phyloP scores from a whole-genome alignment of 2,113 vertebrate species.

The Himantopus leucocephalus region DNA sequence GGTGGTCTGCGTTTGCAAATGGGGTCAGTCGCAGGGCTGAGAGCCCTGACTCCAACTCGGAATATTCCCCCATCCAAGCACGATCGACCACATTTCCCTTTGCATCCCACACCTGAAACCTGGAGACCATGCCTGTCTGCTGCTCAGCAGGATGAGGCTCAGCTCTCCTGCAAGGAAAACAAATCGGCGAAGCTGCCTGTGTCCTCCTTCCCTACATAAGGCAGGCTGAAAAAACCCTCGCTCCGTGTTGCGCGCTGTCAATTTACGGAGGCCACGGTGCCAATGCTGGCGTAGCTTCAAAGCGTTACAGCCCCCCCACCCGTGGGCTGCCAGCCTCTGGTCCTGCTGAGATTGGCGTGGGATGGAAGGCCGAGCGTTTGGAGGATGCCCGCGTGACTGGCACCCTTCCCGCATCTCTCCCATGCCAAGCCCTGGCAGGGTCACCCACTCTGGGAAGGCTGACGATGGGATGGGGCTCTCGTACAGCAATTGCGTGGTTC shows the following conservation, averaged over 20 bases:
- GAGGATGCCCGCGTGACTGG: background rate
- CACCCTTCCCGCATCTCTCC: background rate
- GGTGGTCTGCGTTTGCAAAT: background rate
- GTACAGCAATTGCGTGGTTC: rapidly evolving
- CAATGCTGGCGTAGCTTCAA: background rate
- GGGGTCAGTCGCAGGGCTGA: background rate
- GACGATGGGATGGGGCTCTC: background rate
- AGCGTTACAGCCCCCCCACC: background rate
- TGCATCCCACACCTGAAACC: background rate
- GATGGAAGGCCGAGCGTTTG: background rate
- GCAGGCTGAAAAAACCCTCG: background rate
- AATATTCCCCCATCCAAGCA: background rate
- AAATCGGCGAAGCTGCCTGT: rapidly evolving
- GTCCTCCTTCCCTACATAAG: too few species aligned
- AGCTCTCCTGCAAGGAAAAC: background rate
- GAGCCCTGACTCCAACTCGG: background rate
- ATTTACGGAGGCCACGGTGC: background rate
- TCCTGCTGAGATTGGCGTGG: background rate
- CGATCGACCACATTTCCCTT: background rate
- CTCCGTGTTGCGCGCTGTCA: rapidly evolving
- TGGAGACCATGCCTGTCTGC: background rate
- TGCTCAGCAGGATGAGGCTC: background rate
- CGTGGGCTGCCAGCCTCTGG: background rate
- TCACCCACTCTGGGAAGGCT: background rate
- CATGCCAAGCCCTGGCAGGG: background rate